Evolutionary conservation across 2,888 invertebrate species (phyloP).

Genomic region (Hipparchia sbordonii): DNA sequence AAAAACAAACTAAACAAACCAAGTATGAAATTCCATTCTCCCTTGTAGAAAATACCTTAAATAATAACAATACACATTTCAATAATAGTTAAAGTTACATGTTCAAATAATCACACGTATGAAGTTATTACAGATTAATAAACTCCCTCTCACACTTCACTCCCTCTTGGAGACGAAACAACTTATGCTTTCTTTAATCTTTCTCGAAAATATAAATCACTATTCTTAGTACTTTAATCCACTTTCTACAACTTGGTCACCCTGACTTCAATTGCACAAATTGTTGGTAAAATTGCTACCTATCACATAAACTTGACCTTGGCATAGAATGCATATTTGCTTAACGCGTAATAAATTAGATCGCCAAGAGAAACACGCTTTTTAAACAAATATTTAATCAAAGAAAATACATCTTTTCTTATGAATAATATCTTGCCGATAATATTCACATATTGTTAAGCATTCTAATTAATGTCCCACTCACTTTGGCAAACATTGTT

Average conservation of each 20-base stretch:
- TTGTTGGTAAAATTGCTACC: conserved; percentile 6
- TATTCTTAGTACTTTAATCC: not conserved
- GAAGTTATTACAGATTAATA: too few relatives aligned
- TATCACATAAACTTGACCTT: conserved; percentile 13
- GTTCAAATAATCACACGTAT: too few relatives aligned
- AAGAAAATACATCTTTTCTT: not conserved
- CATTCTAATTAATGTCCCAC: conserved; percentile 39
- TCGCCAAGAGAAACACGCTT: not conserved
- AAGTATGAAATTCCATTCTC: too few relatives aligned
- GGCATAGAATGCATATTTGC: not conserved
- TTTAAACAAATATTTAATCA: not conserved
- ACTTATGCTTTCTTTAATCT: not conserved
- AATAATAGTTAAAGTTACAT: too few relatives aligned
- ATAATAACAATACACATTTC: not conserved
- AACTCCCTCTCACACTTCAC: not conserved
- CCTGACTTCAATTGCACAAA: conserved; percentile 14
- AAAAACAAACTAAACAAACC: too few relatives aligned
- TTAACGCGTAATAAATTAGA: not conserved
- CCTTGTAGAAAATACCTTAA: too few relatives aligned
- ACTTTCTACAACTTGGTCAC: not conserved
- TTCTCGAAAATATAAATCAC: not conserved
- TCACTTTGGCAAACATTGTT: conserved; percentile 69
- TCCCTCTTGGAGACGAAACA: not conserved
- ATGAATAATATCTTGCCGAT: not conserved
- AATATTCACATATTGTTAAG: not conserved